These are phyloP conservation scores for Rhabdomys pumilio DNA, from an alignment of 2,797 vertebrate genomes.

Conservation along the genomic window DNA sequence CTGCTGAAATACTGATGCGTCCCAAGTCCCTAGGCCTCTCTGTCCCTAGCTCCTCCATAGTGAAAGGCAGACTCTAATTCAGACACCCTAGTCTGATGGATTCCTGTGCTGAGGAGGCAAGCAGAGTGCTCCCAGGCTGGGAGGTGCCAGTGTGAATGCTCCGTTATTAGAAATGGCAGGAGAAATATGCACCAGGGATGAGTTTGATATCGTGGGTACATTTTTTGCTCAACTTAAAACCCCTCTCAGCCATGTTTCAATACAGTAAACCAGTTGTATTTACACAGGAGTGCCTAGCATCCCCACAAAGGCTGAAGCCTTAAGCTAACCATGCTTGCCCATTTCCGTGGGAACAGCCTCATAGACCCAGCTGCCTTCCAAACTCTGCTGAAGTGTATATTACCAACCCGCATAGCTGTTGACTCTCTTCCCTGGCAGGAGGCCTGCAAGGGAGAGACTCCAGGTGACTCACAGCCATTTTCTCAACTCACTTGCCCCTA, in stretches of 20 bases:
- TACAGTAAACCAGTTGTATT: background rate
- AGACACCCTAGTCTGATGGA: background rate
- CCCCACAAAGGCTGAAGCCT: background rate
- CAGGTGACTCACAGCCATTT: background rate
- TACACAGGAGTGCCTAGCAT: background rate
- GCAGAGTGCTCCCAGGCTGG: background rate
- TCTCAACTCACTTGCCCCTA: background rate
- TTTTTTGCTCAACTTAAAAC: background rate
- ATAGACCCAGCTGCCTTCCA: background rate
- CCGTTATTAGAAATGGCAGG: background rate
- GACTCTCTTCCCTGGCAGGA: background rate
- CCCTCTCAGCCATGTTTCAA: background rate
- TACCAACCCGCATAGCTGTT: background rate
- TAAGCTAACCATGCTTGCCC: background rate
- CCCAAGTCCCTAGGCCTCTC: background rate
- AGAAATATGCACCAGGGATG: background rate
- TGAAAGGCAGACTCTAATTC: background rate
- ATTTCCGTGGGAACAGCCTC: background rate
- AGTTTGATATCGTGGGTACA: too few species aligned
- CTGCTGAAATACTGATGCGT: background rate
- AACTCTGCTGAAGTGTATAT: background rate
- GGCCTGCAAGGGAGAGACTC: background rate
- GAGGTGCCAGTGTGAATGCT: background rate
- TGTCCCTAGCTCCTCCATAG: too few species aligned
- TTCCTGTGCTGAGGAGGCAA: background rate